Base-by-base conservation (phyloP, 2,888 invertebrate genomes). In the Nomada ferruginata region DNA sequence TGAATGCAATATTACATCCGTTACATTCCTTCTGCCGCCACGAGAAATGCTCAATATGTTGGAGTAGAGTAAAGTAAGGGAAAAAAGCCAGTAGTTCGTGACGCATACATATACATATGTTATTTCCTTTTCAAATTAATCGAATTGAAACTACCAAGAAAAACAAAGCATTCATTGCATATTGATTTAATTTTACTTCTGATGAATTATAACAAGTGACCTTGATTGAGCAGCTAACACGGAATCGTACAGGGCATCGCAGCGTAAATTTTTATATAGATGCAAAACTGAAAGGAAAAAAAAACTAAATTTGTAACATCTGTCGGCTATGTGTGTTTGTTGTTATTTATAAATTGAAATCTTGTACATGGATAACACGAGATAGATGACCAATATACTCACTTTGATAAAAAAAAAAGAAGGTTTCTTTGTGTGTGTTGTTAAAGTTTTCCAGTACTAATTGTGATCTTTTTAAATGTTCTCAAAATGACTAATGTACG, bases 341-440 rank as follows among this genome's bases (percentile, higher is more conserved):
- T 71, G 57, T 81, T 76, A 53, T 65, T 81, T 63, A 82, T 71
- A 71, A 75, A 76, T 81, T 63, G 26, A 23, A 60, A 50, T 64
- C 42, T 79, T 66, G 23, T 26, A 64, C 11, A 53, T 13, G 26
- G 47, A 59, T 79, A 64, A 79, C 59, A 53, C 7, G 7, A 53
- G 42, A 57, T 60, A 53, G 60, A 60, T 60, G 44, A 55, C 9
- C 47, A 57, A 66, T 74, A 47, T 53, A 66, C 5, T 52, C 52
- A 29, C 26, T 10, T 18, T 26, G 36, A 52, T 20, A 55, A 13
- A n/a, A 36, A 36, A 23, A 26, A 29, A 36, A 36, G 29, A 36
- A 36, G 10, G 10, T 47, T 18, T 15, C 44, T 57, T 15, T 66
- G 15, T 36, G 42, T 50, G 47, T 47, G 60, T 44, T 13, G 11